Percentiles rank a stretch among this genome's conserved stretches.
These are phyloP conservation scores for Stenotaenia linearis DNA, from an alignment of 2,888 invertebrate genomes.

Conservation along the genomic window DNA sequence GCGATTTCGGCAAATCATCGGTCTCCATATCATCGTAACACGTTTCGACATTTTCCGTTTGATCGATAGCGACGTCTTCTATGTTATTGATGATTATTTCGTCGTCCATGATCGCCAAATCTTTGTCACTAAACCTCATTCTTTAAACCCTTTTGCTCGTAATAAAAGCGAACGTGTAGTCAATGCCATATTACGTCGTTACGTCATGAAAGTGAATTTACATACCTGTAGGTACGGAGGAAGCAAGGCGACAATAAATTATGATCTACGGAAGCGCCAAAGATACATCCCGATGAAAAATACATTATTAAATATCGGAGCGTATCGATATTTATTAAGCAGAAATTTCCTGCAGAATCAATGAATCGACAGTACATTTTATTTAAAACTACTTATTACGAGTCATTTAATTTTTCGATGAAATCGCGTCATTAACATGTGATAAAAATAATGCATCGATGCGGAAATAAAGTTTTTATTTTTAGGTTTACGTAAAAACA, in stretches of 20 bases:
- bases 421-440: no score
- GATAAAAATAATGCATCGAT: no score
- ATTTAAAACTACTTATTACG: no score
- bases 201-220: background rate
- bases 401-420: no score
- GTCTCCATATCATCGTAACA: conserved; percentile 51
- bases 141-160: background rate
- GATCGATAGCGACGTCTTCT: background rate
- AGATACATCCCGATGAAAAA: no score
- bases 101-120: conserved; percentile 17
- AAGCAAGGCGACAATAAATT: background rate
- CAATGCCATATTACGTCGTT: background rate
- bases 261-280: no score
- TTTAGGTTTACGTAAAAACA: no score
- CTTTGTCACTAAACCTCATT: background rate
- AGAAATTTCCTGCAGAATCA: no score
- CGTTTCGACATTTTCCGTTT: background rate
- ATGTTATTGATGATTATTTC: conserved; percentile 28
- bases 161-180: background rate
- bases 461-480: no score
- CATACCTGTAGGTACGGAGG: background rate
- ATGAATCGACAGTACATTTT: no score
- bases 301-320: no score
- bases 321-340: no score
- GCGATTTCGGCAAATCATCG: conserved; percentile 71